Conservation (phyloP, 1,140 invertebrate species). For the Drosophila varians region DNA sequence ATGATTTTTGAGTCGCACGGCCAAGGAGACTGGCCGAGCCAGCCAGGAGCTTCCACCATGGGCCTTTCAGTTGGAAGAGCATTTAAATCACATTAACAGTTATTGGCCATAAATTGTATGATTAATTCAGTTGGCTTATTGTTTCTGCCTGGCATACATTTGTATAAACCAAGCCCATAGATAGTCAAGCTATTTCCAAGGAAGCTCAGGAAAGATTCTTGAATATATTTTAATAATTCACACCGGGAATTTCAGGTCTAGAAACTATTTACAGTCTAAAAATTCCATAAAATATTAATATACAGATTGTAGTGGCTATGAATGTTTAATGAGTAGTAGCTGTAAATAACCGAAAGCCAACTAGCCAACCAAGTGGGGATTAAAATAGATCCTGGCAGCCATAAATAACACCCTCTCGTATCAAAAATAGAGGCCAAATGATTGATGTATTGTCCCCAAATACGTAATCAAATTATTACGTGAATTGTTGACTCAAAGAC, state of each 20-base stretch:
- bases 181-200: not conserved
- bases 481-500: not conserved
- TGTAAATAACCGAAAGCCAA: not conserved
- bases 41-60: not conserved
- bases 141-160: not conserved
- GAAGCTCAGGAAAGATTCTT: not conserved
- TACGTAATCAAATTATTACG: not conserved
- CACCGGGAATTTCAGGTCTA: not conserved
- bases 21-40: not conserved
- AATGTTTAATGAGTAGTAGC: not conserved
- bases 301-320: not conserved
- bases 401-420: not conserved
- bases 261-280: not conserved
- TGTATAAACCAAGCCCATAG: not conserved
- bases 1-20: slow-evolving; percentile 46
- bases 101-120: slow-evolving; percentile 51
- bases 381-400: not conserved
- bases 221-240: too few relatives aligned
- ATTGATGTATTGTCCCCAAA: not conserved
- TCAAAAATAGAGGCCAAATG: not conserved
- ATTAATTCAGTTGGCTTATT: slow-evolving; percentile 45
- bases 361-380: not conserved
- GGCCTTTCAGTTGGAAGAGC: slow-evolving; percentile 17
- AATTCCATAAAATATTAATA: not conserved
- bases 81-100: slow-evolving; percentile 62